These are phyloP conservation scores for Trachemys scripta DNA, from an alignment of 2,113 vertebrate genomes.

Conservation along the genomic window DNA sequence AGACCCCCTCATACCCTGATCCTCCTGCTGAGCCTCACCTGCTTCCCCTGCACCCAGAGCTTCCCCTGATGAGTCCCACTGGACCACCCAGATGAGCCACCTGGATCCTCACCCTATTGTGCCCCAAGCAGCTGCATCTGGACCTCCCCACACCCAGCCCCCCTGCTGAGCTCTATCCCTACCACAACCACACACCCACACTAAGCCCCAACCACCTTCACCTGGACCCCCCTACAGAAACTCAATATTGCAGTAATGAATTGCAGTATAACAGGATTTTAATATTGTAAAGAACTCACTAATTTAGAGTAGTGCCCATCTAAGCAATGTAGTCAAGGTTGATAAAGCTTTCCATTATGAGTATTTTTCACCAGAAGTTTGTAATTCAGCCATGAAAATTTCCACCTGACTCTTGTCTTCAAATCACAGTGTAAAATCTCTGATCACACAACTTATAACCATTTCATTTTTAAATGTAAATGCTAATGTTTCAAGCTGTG, in stretches of 20 bases:
- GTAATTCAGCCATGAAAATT: neutral
- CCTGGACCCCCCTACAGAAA: neutral
- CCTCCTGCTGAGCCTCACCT: no score
- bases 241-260: neutral
- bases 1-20: no score
- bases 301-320: neutral
- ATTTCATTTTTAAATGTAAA: neutral
- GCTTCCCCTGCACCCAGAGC: no score
- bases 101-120: no score
- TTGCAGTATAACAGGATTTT: neutral
- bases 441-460: neutral
- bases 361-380: neutral
- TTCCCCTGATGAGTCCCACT: no score
- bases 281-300: neutral
- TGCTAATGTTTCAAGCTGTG: neutral
- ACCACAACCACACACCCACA: no score
- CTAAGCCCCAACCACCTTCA: no score
- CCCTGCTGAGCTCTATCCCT: no score
- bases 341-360: neutral
- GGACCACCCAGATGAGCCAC: no score
- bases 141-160: no score
- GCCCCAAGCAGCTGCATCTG: no score
- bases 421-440: neutral
- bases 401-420: neutral
- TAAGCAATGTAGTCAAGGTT: constrained; percentile 6